phyloP scores from a whole-genome alignment of 2,888 invertebrate genomes.

The Gerosis bhagava region DNA sequence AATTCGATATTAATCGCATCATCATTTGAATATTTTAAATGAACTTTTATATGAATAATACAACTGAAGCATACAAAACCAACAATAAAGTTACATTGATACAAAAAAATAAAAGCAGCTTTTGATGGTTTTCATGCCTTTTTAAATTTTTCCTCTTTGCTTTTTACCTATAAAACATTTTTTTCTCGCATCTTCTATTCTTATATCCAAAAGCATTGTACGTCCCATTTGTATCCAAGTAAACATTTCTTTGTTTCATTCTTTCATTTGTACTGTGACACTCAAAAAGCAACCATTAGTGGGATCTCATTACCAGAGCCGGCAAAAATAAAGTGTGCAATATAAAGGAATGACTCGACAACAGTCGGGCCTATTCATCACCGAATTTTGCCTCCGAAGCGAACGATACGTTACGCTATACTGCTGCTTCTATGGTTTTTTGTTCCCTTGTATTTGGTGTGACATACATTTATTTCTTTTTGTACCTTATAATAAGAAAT shows the following conservation, averaged over 20 bases:
- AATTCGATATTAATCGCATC: too few species aligned
- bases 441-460: too few species aligned
- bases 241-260: conserved; percentile 15
- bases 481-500: too few species aligned
- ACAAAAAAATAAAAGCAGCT: too few species aligned
- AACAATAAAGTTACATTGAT: too few species aligned
- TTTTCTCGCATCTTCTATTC: background rate
- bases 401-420: background rate
- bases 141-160: background rate
- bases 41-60: too few species aligned
- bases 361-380: conserved; percentile 57
- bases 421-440: background rate
- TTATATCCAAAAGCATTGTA: too few species aligned
- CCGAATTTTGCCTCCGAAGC: conserved; percentile 24
- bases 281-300: conserved; percentile 37
- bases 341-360: conserved; percentile 73
- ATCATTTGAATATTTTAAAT: too few species aligned
- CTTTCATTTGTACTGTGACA: conserved; percentile 14
- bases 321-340: conserved; percentile 71
- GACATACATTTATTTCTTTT: too few species aligned
- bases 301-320: conserved; percentile 63
- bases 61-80: too few species aligned
- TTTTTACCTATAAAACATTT: background rate
- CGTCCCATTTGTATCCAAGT: conserved; percentile 14
- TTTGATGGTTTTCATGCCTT: too few species aligned